phyloP scores from a whole-genome alignment of 2,797 vertebrate species.

The Mormyrops boulengeri region DNA sequence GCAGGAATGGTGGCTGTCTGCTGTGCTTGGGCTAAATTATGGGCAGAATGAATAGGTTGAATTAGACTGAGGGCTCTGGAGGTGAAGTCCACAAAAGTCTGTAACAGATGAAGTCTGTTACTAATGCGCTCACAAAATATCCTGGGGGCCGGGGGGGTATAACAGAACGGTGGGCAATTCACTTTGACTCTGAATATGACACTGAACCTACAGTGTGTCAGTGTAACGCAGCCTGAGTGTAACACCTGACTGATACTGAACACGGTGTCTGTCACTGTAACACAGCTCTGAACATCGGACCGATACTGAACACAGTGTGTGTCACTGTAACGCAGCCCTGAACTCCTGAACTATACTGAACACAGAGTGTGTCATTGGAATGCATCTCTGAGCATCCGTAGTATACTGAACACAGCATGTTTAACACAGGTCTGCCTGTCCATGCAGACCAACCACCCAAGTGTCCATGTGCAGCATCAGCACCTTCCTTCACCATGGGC shows the following conservation, averaged over 20 bases:
- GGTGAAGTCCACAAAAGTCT: background rate
- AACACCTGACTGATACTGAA: background rate
- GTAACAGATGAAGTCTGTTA: background rate
- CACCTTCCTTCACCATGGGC: background rate
- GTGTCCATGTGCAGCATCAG: background rate
- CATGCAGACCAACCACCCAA: conserved; percentile 20
- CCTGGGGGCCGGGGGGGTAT: background rate
- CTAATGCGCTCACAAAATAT: background rate
- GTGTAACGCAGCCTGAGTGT: conserved; percentile 20
- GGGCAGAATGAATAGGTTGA: background rate
- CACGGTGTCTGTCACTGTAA: background rate
- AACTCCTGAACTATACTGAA: background rate
- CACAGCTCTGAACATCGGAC: conserved; percentile 7
- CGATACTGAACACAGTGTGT: background rate
- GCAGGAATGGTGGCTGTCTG: background rate
- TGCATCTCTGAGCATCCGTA: background rate
- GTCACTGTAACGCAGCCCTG: background rate
- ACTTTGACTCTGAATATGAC: background rate
- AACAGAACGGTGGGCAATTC: background rate
- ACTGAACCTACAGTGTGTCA: conserved; percentile 36
- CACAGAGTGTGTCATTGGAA: background rate
- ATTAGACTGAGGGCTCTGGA: background rate
- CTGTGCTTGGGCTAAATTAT: background rate
- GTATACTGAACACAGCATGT: background rate
- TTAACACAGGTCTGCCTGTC: background rate